Conservation (phyloP, 2,797 vertebrate genomes). For the Mallotus villosus region DNA sequence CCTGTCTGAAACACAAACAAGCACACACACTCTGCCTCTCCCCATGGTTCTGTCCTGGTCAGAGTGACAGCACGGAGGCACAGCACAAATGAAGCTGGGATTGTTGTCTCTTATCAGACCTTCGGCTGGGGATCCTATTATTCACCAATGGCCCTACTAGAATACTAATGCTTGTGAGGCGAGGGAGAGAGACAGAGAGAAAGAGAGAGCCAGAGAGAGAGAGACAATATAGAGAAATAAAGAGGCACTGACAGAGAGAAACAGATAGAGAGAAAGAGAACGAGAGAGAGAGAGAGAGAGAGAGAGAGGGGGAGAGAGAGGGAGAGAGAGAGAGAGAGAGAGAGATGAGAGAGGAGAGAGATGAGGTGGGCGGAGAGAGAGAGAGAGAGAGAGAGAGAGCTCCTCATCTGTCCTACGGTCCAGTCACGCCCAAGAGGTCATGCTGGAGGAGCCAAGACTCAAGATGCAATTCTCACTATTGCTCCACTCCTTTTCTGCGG, state of each 20-base stretch:
- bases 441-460: neutral
- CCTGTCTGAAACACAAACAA: constrained; percentile 46
- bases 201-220: constrained; percentile 23
- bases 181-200: constrained; percentile 1
- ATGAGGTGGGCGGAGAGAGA: too few species aligned
- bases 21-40: constrained; percentile 39
- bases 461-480: neutral
- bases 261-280: neutral
- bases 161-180: constrained; percentile 36
- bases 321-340: constrained; percentile 16
- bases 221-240: neutral
- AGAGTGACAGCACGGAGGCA: constrained; percentile 49
- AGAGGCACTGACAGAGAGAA: constrained; percentile 16
- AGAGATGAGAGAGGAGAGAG: constrained; percentile 1
- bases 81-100: constrained; percentile 48
- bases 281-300: constrained; percentile 22
- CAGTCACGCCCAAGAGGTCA: neutral
- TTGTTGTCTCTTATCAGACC: constrained; percentile 55
- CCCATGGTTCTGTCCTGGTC: constrained; percentile 40
- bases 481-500: too few species aligned
- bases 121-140: constrained; percentile 40
- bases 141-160: constrained; percentile 30
- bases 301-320: neutral
- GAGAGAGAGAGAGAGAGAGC: neutral
- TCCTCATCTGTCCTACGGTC: neutral